A percentile compares a stretch with the other conserved stretches of the same genome.
Evolutionary conservation across 2,113 vertebrate species (phyloP).

Genomic region (Corythornis cristatus): DNA sequence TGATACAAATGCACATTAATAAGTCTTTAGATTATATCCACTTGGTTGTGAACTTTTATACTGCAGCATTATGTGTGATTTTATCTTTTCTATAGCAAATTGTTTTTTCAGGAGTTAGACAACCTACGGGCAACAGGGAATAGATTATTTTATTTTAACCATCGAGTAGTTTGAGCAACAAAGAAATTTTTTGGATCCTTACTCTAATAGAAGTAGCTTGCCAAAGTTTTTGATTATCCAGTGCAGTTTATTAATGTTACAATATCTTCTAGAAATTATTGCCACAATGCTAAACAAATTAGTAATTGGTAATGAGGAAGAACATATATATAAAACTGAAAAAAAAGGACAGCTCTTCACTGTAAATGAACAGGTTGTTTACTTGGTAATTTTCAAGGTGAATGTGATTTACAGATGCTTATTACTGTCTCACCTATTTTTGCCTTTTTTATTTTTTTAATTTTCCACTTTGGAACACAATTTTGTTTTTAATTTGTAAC

Average conservation of each 20-base stretch:
- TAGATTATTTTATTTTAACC: background rate
- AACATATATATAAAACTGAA: background rate
- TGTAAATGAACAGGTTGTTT: background rate
- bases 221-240: background rate
- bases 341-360: background rate
- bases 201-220: background rate
- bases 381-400: background rate
- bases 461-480: background rate
- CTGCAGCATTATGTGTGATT: background rate
- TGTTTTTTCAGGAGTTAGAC: background rate
- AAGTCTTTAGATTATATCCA: background rate
- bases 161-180: background rate
- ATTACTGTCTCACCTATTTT: background rate
- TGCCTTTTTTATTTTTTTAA: background rate
- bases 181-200: background rate
- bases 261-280: constrained; percentile 36
- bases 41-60: background rate
- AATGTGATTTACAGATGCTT: background rate
- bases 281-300: constrained; percentile 18
- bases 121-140: background rate
- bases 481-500: background rate
- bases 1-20: background rate
- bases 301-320: background rate
- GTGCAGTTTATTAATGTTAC: background rate
- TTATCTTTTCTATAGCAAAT: background rate